phyloP scores from a whole-genome alignment of 1,140 invertebrate species.

The Copidosoma floridanum region DNA sequence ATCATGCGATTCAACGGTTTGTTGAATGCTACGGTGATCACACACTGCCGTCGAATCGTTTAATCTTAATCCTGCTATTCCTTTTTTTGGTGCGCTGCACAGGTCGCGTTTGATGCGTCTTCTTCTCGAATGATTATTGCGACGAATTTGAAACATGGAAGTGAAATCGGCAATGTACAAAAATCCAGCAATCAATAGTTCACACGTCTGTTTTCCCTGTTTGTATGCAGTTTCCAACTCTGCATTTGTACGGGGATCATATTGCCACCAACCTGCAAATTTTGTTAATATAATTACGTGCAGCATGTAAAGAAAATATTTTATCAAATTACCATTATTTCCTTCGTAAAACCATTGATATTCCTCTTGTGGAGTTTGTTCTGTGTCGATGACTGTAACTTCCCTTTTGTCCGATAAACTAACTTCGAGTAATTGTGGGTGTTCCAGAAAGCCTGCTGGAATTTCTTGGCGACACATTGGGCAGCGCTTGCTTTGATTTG shows the following conservation, averaged over 20 bases:
- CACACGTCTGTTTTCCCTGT: slow-evolving; percentile 71
- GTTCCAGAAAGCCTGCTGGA: slow-evolving; percentile 78
- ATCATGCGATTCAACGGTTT: too few species aligned
- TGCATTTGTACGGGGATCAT: slow-evolving; percentile 84
- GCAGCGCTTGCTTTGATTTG: slow-evolving; percentile 80
- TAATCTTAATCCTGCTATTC: slow-evolving; percentile 69
- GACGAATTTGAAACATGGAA: slow-evolving; percentile 81
- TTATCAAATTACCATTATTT: slow-evolving; percentile 83
- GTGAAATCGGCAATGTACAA: slow-evolving; percentile 90
- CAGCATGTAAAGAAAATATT: too few species aligned
- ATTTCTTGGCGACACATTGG: slow-evolving; percentile 84
- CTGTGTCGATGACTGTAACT: slow-evolving; percentile 53
- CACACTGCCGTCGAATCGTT: too few species aligned
- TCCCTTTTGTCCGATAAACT: slow-evolving; percentile 51
- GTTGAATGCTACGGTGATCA: too few species aligned
- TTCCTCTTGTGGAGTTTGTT: slow-evolving; percentile 63
- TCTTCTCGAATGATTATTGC: slow-evolving; percentile 77
- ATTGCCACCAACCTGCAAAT: slow-evolving; percentile 99
- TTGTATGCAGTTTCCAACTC: slow-evolving; percentile 84
- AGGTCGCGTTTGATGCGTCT: slow-evolving; percentile 83
- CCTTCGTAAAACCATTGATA: slow-evolving; percentile 97
- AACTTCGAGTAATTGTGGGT: slow-evolving; percentile 74
- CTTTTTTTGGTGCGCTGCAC: slow-evolving; percentile 75
- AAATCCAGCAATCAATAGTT: slow-evolving; percentile 88
- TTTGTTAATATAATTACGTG: too few species aligned